Conservation (phyloP, 2,113 vertebrate genomes). For the Columba livia region DNA sequence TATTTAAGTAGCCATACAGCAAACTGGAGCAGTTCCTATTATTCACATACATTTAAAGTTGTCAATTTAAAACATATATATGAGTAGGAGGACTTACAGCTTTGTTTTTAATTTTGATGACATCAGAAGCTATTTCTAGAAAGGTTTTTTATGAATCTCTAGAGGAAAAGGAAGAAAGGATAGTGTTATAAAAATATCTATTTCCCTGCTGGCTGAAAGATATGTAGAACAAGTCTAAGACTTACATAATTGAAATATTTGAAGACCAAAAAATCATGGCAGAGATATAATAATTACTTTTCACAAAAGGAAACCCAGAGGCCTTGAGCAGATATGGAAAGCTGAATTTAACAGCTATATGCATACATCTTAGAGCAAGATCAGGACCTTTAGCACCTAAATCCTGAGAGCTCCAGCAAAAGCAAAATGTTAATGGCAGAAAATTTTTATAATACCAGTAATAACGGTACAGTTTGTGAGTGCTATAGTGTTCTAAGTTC, state of each 20-base stretch:
- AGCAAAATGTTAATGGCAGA: not conserved
- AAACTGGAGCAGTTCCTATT: not conserved
- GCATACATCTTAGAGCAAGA: not conserved
- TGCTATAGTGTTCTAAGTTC: not conserved
- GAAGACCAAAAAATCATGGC: not conserved
- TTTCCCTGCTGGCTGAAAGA: not conserved
- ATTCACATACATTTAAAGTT: not conserved
- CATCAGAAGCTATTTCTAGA: not conserved
- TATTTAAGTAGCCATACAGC: not conserved
- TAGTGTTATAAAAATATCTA: not conserved
- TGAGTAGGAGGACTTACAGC: not conserved
- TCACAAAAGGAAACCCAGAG: not conserved
- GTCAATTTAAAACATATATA: not conserved
- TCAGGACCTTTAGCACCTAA: not conserved
- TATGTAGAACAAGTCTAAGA: not conserved
- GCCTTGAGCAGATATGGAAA: not conserved
- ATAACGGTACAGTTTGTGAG: not conserved
- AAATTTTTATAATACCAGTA: not conserved
- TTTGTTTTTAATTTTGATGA: not conserved
- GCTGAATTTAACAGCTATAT: not conserved
- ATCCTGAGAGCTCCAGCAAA: not conserved
- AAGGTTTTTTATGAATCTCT: not conserved
- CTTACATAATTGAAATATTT: not conserved
- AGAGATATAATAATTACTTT: not conserved
- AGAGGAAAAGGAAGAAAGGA: not conserved